Evolutionary conservation across 1,140 invertebrate genomes (phyloP).

Genomic region (Oryctes rhinoceros): DNA sequence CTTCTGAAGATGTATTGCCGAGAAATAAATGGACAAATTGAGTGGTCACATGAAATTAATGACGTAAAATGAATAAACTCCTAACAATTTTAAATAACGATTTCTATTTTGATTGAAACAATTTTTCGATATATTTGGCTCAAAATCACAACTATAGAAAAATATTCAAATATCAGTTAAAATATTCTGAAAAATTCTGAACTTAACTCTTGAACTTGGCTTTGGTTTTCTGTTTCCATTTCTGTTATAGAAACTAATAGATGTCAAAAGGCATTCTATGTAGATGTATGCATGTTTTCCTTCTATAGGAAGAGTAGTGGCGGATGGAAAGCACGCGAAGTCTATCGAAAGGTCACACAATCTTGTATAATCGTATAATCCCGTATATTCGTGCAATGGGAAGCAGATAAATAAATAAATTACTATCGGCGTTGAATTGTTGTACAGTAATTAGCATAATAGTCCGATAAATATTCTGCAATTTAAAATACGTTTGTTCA

Average conservation of each 20-base stretch:
- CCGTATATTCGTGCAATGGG: neutral
- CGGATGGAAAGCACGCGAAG: neutral
- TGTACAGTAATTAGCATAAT: conserved; percentile 18
- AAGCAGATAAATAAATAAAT: conserved; percentile 25
- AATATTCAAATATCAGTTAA: no score
- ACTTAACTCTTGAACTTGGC: no score
- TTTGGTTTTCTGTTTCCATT: neutral
- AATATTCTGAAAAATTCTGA: no score
- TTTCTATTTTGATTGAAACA: no score
- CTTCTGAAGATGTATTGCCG: no score
- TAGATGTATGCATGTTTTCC: neutral
- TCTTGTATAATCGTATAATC: neutral
- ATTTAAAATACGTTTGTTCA: conserved; percentile 24
- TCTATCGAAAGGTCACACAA: conserved; percentile 12
- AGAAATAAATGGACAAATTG: no score
- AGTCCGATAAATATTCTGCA: conserved; percentile 1
- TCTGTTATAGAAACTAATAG: neutral
- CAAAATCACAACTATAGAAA: no score
- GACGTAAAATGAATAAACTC: no score
- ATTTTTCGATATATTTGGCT: no score
- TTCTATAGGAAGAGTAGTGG: neutral
- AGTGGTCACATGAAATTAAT: no score
- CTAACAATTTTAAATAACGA: no score
- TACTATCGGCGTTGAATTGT: conserved; percentile 25
- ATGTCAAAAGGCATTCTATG: neutral